A percentile compares a stretch with the other conserved stretches of the same genome.
Evolutionary conservation across 2,797 vertebrate species (phyloP).

Genomic region (Hybognathus amarus): DNA sequence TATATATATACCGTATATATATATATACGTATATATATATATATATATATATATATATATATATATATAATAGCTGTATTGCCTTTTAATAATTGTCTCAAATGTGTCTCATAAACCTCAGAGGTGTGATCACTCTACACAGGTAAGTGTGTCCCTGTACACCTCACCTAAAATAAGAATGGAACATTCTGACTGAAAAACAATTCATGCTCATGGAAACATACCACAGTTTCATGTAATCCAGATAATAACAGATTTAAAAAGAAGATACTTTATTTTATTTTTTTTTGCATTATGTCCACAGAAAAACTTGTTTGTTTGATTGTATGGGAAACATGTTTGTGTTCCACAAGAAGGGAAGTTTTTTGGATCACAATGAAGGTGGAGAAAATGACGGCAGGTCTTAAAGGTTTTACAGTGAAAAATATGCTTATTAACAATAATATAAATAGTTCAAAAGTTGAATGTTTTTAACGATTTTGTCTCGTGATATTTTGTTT

Average conservation of each 20-base stretch:
- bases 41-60: not conserved
- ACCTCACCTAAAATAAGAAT: conserved; percentile 37
- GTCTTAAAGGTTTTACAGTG: not conserved
- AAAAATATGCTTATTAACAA: not conserved
- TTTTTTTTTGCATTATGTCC: not conserved
- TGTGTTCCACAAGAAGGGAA: not conserved
- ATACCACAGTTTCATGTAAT: not conserved
- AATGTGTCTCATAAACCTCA: conserved; percentile 25
- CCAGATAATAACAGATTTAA: too few relatives aligned
- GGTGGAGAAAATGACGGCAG: not conserved
- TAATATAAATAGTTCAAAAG: not conserved
- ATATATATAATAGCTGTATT: not conserved
- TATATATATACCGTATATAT: not conserved
- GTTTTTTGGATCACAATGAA: not conserved
- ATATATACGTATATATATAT: not conserved
- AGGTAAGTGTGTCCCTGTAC: conserved; percentile 43
- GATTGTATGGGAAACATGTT: not conserved
- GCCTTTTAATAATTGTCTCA: not conserved
- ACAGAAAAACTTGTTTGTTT: not conserved
- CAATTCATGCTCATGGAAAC: conserved; percentile 24
- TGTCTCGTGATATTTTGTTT: not conserved
- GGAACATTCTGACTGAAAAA: conserved; percentile 45
- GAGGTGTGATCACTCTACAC: conserved; percentile 48
- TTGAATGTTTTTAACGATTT: not conserved
- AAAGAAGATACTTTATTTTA: too few relatives aligned